Percentiles rank a stretch among this genome's conserved stretches.
Evolutionary conservation across 2,113 vertebrate genomes (phyloP).

Genomic region (Notarius lentiginosus): DNA sequence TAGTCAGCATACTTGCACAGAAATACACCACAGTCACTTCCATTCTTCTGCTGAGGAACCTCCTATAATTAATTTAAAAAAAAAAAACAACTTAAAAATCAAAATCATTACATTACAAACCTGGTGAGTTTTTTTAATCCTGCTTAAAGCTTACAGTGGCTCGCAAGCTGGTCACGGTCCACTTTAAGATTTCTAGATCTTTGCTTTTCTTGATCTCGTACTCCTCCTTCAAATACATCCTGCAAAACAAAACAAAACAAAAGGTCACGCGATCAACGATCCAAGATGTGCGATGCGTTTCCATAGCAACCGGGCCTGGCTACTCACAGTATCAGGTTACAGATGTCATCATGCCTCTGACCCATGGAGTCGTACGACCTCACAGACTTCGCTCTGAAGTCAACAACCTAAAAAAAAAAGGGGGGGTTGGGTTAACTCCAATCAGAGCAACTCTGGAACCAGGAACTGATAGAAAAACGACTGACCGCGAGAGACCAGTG

Average conservation of each 20-base stretch:
- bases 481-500: constrained; percentile 92
- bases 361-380: constrained; percentile 87
- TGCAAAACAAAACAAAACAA: constrained; percentile 52
- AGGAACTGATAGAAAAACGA: constrained; percentile 5
- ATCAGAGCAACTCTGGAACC: neutral
- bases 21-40: constrained; percentile 92
- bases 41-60: constrained; percentile 89
- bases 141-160: constrained; percentile 69
- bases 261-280: neutral
- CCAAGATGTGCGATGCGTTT: neutral
- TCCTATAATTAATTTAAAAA: constrained; percentile 69
- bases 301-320: neutral
- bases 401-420: constrained; percentile 75
- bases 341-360: constrained; percentile 81
- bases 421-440: no score
- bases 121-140: no score
- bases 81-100: no score
- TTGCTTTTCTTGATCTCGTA: constrained; percentile 80
- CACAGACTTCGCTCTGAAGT: constrained; percentile 78
- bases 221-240: constrained; percentile 87
- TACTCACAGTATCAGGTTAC: constrained; percentile 84
- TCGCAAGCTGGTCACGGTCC: constrained; percentile 80
- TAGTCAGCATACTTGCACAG: constrained; percentile 91
- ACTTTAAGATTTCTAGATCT: constrained; percentile 80
- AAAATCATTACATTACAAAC: neutral